A percentile compares a stretch with the other conserved stretches of the same genome.
Conservation (phyloP, 2,113 vertebrate genomes). For the Gambusia holbrooki region DNA sequence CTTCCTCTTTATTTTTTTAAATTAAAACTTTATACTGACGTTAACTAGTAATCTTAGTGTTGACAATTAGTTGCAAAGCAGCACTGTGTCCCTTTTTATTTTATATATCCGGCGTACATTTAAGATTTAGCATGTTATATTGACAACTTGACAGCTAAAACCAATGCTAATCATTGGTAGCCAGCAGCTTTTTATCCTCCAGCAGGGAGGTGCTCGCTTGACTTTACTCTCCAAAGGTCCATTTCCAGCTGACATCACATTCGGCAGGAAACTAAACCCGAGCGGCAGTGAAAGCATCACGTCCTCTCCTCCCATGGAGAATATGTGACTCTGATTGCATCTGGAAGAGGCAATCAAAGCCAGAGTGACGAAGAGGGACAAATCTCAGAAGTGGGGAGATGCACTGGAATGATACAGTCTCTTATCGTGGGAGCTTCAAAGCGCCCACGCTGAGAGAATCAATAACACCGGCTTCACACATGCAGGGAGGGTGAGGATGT, state of each 20-base stretch:
- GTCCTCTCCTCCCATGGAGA: constrained; percentile 33
- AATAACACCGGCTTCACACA: constrained; percentile 31
- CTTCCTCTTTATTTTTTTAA: too few species aligned
- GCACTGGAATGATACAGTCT: constrained; percentile 47
- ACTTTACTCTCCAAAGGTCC: too few species aligned
- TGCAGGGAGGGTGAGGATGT: constrained; percentile 7
- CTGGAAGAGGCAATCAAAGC: constrained; percentile 64
- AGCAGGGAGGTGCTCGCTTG: too few species aligned
- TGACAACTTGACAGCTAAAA: too few species aligned
- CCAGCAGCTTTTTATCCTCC: too few species aligned
- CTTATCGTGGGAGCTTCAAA: constrained; percentile 51
- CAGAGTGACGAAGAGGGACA: constrained; percentile 42
- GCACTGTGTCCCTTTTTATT: too few species aligned
- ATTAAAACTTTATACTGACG: too few species aligned
- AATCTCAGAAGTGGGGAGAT: constrained; percentile 50
- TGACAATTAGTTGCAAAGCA: too few species aligned
- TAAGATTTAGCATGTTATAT: too few species aligned
- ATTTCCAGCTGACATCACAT: constrained; percentile 62
- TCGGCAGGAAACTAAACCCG: constrained; percentile 54
- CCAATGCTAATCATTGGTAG: too few species aligned
- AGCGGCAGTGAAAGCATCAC: constrained; percentile 50
- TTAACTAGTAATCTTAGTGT: too few species aligned
- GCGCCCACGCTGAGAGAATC: constrained; percentile 40
- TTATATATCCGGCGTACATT: too few species aligned
- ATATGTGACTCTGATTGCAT: constrained; percentile 55